Evolutionary conservation across 2,888 invertebrate genomes (phyloP), one percentile per base, ranked within the genome.

Genomic region (Thalpophila matura): DNA sequence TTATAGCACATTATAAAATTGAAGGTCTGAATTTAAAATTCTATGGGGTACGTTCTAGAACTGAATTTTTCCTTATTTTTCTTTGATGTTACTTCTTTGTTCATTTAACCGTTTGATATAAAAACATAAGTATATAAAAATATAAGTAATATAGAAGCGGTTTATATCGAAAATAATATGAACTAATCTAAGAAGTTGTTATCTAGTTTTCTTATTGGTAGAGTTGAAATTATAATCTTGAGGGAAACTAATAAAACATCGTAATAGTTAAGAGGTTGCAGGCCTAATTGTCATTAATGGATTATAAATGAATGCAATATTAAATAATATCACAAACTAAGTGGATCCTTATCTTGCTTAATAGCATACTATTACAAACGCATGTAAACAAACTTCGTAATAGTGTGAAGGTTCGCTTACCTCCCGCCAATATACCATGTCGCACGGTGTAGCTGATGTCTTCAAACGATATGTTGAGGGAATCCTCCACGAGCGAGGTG

Each of bases 381-480:
- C 16, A 18, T 22, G 69, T 51, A 70, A 60, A 67, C 56, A 61
- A 71, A 66, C 51, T 49, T 74, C 61, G 40, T 49, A 74, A 51
- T 43, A 53, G 33, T 56, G 55, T 70, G 55, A 43, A 62, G 54
- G 68, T 55, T 49, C 47, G 16, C 91, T 91, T 91, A 97, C 96
- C 95, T 93, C 92, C 91, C 73, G 87, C 89, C 42, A 96, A 91
- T 66, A 96, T 81, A 64, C 96, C 96, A 76, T 95, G 95, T 65
- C 96, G 95, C 7, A 97, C 97, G 20, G 94, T 94, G 86, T 97
- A 97, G 45, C 95, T 95, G 62, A 97, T 89, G 81, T 97, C 95
- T 82, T 95, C 94, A 85, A 97, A 97, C 69, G 96, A 95, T 75
- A 97, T 95, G 83, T 96, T 96, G 46, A 97, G 92, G 24, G 95